phyloP scores from a whole-genome alignment of 2,888 invertebrate genomes.

The Pachymerium ferrugineum region DNA sequence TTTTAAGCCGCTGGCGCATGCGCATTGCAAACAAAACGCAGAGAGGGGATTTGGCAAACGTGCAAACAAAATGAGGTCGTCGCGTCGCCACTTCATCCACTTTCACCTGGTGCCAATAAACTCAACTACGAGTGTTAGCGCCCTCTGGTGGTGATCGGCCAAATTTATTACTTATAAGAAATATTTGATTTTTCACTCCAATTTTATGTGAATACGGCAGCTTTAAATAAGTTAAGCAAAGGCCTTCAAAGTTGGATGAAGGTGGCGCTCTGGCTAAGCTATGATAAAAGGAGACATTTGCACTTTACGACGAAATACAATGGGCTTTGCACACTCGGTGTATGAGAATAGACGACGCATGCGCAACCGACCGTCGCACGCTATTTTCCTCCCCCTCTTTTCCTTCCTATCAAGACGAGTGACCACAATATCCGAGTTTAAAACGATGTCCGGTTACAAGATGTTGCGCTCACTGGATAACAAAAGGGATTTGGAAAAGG shows the following conservation, averaged over 20 bases:
- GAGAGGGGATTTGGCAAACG: not conserved
- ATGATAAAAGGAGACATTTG: slow-evolving; percentile 2
- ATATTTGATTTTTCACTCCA: too few relatives aligned
- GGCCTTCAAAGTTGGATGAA: not conserved
- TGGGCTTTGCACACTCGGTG: not conserved
- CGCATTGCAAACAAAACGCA: not conserved
- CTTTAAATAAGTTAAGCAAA: not conserved
- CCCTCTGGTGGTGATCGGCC: too few relatives aligned
- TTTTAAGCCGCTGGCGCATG: not conserved
- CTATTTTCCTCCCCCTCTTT: too few relatives aligned
- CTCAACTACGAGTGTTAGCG: not conserved
- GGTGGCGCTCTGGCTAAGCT: not conserved
- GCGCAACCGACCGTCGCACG: not conserved
- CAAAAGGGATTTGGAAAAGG: too few relatives aligned
- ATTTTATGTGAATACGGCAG: too few relatives aligned
- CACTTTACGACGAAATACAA: not conserved
- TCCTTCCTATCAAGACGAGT: too few relatives aligned
- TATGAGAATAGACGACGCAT: not conserved
- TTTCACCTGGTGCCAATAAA: not conserved
- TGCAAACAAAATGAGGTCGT: not conserved
- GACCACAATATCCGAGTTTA: too few relatives aligned
- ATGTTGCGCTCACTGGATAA: too few relatives aligned
- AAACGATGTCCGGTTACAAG: too few relatives aligned
- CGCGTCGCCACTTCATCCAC: not conserved
- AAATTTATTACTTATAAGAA: too few relatives aligned